Percentiles rank a stretch among this genome's conserved stretches.
Conservation (phyloP, 2,888 invertebrate genomes). For the Drosophila neoperkinsi region DNA sequence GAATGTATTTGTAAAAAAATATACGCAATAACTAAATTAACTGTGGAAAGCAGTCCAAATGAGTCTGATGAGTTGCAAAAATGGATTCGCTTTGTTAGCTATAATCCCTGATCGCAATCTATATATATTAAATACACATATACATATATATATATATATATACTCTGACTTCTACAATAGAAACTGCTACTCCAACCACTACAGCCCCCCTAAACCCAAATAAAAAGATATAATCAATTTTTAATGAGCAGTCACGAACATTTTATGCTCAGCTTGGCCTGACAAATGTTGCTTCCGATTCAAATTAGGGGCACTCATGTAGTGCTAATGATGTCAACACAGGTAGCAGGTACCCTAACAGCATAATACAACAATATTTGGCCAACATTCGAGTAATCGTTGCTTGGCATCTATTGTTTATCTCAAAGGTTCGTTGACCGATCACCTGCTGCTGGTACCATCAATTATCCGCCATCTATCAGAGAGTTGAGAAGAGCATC, state of each 20-base stretch:
- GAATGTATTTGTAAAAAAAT: conserved; percentile 2
- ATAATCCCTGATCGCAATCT: neutral
- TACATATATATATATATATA: no score
- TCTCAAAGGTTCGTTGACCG: conserved; percentile 38
- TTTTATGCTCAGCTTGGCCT: conserved; percentile 56
- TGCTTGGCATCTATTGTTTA: conserved; percentile 35
- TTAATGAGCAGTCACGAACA: conserved; percentile 24
- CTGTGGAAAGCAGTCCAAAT: conserved; percentile 38
- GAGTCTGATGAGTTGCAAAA: conserved; percentile 4
- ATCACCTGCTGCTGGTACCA: conserved; percentile 2
- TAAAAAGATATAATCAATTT: conserved; percentile 1
- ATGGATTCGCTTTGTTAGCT: neutral
- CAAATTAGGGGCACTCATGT: conserved; percentile 19
- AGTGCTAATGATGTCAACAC: conserved; percentile 2
- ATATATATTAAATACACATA: neutral
- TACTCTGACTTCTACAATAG: neutral
- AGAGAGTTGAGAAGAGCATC: neutral
- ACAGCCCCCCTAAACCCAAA: neutral
- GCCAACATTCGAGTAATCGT: neutral
- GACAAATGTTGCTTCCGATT: conserved; percentile 40
- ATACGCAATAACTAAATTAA: conserved; percentile 47
- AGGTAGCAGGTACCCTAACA: neutral
- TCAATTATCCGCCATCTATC: neutral
- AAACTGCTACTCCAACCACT: neutral
- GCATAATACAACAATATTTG: neutral